Percentiles rank a stretch among this genome's conserved stretches.
Conservation (phyloP, 1,140 invertebrate genomes). For the Listronotus bonariensis region DNA sequence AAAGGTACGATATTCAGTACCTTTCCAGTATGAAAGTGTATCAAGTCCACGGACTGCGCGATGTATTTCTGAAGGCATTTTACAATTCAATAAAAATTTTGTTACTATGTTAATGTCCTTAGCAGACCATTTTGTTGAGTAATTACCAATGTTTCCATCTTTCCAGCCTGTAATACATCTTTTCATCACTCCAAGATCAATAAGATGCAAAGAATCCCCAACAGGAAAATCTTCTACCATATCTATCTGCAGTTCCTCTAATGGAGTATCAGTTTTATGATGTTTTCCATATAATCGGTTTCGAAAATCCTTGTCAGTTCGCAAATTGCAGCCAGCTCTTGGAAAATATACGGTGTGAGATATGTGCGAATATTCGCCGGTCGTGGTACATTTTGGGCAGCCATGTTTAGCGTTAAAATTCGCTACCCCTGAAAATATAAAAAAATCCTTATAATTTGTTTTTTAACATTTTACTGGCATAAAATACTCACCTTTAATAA, state of each 20-base stretch:
- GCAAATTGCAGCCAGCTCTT: conserved; percentile 24
- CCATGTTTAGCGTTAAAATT: conserved; percentile 42
- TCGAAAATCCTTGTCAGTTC: conserved; percentile 43
- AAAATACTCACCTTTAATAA: neutral
- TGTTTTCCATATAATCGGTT: conserved; percentile 36
- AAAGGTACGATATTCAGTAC: conserved; percentile 41
- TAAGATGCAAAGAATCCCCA: conserved; percentile 38
- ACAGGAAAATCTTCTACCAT: conserved; percentile 44
- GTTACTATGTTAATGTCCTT: conserved; percentile 25
- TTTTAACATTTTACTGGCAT: conserved; percentile 6
- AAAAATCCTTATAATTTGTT: conserved; percentile 7
- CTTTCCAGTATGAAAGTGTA: conserved; percentile 41
- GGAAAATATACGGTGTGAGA: conserved; percentile 44
- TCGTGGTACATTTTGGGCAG: conserved; percentile 39
- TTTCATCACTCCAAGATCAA: conserved; percentile 44
- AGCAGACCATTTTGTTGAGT: conserved; percentile 29
- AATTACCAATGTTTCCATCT: conserved; percentile 38
- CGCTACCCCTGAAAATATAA: conserved; percentile 23
- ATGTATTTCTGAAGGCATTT: conserved; percentile 43
- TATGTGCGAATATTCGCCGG: conserved; percentile 42
- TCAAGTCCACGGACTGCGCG: conserved; percentile 39
- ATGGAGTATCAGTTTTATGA: conserved; percentile 39
- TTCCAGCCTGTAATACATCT: conserved; percentile 37
- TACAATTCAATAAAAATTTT: conserved; percentile 27
- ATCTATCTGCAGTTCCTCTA: conserved; percentile 34